Conservation (phyloP, 2,113 vertebrate species). For the Steatornis caripensis region DNA sequence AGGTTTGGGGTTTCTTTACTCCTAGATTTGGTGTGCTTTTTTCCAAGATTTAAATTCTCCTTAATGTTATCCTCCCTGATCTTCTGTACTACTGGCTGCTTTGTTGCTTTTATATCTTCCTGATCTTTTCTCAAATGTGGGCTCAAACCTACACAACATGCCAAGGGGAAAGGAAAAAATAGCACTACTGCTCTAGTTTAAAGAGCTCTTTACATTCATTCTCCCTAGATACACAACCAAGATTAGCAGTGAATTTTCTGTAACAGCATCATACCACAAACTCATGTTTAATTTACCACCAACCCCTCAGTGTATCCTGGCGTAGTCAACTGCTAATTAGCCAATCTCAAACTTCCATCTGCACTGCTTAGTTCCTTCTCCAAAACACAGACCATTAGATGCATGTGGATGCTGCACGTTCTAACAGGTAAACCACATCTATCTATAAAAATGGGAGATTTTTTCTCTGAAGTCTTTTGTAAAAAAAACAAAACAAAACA, state of each 20-base stretch:
- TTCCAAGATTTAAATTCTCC: neutral
- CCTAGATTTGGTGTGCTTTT: neutral
- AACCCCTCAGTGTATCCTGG: slow-evolving; percentile 46
- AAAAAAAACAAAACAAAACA: neutral
- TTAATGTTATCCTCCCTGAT: slow-evolving; percentile 35
- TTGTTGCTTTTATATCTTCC: slow-evolving; percentile 28
- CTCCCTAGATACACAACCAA: slow-evolving; percentile 57
- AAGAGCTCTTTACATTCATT: slow-evolving; percentile 27
- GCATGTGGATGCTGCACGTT: neutral
- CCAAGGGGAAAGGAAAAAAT: slow-evolving; percentile 48
- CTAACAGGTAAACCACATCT: neutral
- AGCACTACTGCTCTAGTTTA: slow-evolving; percentile 51
- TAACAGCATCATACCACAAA: slow-evolving; percentile 36
- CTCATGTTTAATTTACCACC: slow-evolving; percentile 56
- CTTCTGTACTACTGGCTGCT: neutral
- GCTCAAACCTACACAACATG: slow-evolving; percentile 36
- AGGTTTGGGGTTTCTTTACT: neutral
- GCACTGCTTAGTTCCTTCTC: neutral
- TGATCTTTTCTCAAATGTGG: neutral
- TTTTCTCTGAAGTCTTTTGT: neutral
- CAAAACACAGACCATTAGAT: neutral
- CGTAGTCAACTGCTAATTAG: slow-evolving; percentile 22
- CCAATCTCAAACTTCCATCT: slow-evolving; percentile 13
- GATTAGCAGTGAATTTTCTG: slow-evolving; percentile 46
- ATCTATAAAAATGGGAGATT: neutral